Percentiles rank a stretch among this genome's conserved stretches.
Evolutionary conservation across 2,797 vertebrate genomes (phyloP).

Genomic region (Neosalanx taihuensis): DNA sequence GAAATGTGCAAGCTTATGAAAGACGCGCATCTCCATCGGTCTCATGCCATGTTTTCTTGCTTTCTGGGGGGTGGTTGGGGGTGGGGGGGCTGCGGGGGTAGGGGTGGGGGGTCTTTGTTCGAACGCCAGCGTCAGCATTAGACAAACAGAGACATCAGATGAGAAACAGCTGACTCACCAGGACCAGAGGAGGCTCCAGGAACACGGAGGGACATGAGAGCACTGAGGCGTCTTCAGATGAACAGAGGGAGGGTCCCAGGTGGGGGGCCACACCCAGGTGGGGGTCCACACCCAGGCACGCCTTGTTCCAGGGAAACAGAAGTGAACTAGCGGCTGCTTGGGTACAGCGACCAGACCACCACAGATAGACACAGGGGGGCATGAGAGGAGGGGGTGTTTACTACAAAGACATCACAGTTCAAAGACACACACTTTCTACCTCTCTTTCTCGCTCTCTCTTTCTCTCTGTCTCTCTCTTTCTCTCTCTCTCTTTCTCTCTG

Average conservation of each 20-base stretch:
- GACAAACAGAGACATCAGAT: background rate
- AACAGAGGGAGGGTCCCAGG: slow-evolving; percentile 36
- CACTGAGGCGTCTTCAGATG: slow-evolving; percentile 47
- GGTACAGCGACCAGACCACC: slow-evolving; percentile 15
- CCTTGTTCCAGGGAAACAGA: slow-evolving; percentile 25
- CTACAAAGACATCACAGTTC: slow-evolving; percentile 21
- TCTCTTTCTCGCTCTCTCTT: slow-evolving; percentile 14
- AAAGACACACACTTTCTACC: slow-evolving; percentile 21
- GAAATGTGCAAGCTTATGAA: no score
- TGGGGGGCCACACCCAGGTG: no score
- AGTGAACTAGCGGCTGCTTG: slow-evolving; percentile 38
- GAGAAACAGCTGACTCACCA: slow-evolving; percentile 34
- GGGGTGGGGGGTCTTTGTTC: slow-evolving; percentile 2
- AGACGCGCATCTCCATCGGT: slow-evolving; percentile 40
- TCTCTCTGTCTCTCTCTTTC: background rate
- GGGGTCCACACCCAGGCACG: background rate
- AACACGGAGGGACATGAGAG: slow-evolving; percentile 46
- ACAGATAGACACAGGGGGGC: slow-evolving; percentile 41
- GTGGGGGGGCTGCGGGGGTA: no score
- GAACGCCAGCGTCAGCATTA: slow-evolving; percentile 40
- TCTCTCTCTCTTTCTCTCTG: background rate
- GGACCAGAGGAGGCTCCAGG: slow-evolving; percentile 47
- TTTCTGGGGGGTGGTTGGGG: no score
- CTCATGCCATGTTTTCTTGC: no score
- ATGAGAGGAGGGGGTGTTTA: slow-evolving; percentile 20